Base-by-base conservation (phyloP, 2,888 invertebrate genomes). In the Parnassius mnemosyne region DNA sequence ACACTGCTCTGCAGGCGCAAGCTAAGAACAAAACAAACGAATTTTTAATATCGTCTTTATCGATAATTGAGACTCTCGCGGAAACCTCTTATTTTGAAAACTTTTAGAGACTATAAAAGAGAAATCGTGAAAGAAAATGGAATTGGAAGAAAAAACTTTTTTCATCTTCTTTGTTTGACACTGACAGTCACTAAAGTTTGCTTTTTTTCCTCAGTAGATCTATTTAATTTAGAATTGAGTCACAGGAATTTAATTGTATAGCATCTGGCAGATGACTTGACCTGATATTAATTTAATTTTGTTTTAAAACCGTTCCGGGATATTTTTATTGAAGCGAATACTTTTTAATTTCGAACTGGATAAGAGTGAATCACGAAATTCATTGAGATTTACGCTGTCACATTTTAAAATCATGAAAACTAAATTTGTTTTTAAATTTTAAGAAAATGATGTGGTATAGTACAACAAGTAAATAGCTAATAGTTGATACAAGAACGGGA, bases 161-260 rank as follows among this genome's bases (percentile, higher is more conserved):
- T 90, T 89, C 90, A 91, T 90, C 89, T 91, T 88, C 90, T 90
- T 90, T 89, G 85, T 89, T 89, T 91, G 90, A 90, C 89, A 89
- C 89, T 90, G 89, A 89, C 89, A 87, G 87, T 84, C 80, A 86
- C 84, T 83, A 87, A 89, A 88, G 84, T 89, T 91, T 87, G 81
- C 88, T 85, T 89, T 88, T n/a, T 86, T 88, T 63, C 47, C 83
- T 76, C 84, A 80, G 84, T 81, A 83, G 83, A 84, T 89, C 86
- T 90, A 88, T 89, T 91, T 87, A 88, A 90, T 90, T 90, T 87
- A 79, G 80, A 82, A 81, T 84, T 84, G 85, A 85, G 85, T 86
- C 80, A 74, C 72, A 75, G 72, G 76, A 75, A 81, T 81, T 83
- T 83, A 84, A 85, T 81, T 84, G 84, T 80, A 77, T 79, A 80